A percentile compares a stretch with the other conserved stretches of the same genome.
Conservation (phyloP, 2,113 vertebrate species). For the Cololabis saira region DNA sequence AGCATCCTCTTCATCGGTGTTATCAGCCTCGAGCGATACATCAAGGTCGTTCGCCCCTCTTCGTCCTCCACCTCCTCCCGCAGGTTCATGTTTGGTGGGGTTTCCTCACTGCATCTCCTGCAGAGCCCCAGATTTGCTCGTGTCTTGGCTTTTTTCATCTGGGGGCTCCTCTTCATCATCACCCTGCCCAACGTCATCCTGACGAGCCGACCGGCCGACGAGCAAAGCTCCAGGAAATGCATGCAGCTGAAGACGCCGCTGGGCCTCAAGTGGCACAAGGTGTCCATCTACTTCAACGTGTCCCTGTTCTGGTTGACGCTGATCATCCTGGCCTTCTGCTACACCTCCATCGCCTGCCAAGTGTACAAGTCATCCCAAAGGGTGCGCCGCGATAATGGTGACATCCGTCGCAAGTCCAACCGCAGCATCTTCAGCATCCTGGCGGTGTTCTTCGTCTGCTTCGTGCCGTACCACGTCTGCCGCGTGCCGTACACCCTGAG, state of each 20-base stretch:
- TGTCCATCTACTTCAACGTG: constrained; percentile 76
- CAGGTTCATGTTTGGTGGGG: constrained; percentile 3
- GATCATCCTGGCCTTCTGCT: constrained; percentile 83
- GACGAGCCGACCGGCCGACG: constrained; percentile 69
- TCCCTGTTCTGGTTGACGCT: constrained; percentile 89
- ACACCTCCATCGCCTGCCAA: constrained; percentile 87
- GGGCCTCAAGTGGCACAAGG: constrained; percentile 86
- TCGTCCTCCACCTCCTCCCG: constrained; percentile 44
- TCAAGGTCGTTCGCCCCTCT: constrained; percentile 84
- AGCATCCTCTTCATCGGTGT: constrained; percentile 90
- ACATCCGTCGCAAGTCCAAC: constrained; percentile 81
- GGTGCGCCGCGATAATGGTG: constrained; percentile 68
- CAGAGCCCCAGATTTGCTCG: constrained; percentile 80
- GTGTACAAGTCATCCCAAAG: constrained; percentile 87
- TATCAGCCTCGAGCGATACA: constrained; percentile 91
- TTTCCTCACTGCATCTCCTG: constrained; percentile 37
- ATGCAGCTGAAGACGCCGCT: constrained; percentile 85
- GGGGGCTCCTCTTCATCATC: constrained; percentile 78
- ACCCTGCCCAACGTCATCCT: constrained; percentile 88
- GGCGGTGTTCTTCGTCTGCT: constrained; percentile 90
- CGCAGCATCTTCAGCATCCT: constrained; percentile 93
- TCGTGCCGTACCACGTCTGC: constrained; percentile 91
- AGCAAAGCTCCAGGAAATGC: constrained; percentile 60
- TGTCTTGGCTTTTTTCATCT: constrained; percentile 74
- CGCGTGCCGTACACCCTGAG: constrained; percentile 88